Percentiles rank a stretch among this genome's conserved stretches.
Evolutionary conservation across 2,797 vertebrate genomes (phyloP).

Genomic region (Limnodromus scolopaceus): DNA sequence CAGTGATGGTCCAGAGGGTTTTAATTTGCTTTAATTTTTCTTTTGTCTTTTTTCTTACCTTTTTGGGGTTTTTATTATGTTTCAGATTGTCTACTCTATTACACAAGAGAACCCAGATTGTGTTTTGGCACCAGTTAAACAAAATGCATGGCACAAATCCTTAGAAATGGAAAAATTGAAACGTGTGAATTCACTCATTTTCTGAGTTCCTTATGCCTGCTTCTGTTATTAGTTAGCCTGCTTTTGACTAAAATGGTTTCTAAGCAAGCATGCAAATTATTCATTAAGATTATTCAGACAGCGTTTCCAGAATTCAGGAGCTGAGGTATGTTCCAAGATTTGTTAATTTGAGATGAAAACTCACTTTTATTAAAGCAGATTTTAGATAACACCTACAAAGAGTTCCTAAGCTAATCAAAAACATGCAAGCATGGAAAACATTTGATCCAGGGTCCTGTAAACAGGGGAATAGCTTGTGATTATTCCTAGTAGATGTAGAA

Average conservation of each 20-base stretch:
- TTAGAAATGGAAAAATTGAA: not conserved
- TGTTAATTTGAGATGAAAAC: not conserved
- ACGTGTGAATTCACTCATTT: not conserved
- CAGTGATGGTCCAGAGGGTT: fast-evolving
- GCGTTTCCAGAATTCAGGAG: not conserved
- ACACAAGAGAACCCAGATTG: not conserved
- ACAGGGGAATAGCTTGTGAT: not conserved
- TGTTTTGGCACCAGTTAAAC: not conserved
- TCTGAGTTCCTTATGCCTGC: not conserved
- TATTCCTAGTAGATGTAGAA: not conserved
- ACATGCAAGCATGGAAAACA: not conserved
- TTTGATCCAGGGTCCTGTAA: not conserved
- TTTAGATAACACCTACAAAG: not conserved
- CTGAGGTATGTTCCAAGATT: not conserved
- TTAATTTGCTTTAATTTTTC: not conserved
- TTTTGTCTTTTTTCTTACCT: not conserved
- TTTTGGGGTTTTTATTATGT: too few relatives aligned
- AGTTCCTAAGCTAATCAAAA: not conserved
- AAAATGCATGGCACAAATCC: not conserved
- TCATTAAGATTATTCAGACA: not conserved
- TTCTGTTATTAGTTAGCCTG: not conserved
- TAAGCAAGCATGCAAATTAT: not conserved
- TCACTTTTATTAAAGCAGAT: not conserved
- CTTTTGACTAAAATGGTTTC: not conserved
- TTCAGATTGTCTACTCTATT: not conserved